These are phyloP conservation scores for Python bivittatus DNA, from an alignment of 2,113 vertebrate genomes.

Conservation along the genomic window DNA sequence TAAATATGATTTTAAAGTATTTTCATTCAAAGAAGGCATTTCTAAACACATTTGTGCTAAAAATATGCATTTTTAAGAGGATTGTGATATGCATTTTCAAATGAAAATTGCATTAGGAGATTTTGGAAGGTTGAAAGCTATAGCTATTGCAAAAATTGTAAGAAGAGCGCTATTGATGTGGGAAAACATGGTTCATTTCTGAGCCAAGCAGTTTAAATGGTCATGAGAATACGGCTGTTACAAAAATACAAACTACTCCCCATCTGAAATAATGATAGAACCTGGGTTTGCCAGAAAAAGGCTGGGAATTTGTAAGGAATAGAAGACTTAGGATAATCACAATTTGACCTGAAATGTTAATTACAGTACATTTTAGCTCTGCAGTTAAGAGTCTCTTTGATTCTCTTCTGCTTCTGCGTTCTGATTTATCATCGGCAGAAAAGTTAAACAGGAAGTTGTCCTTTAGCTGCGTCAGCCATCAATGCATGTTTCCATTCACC, in stretches of 20 bases:
- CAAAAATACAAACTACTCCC: not conserved
- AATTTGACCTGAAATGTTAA: not conserved
- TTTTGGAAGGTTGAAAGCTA: not conserved
- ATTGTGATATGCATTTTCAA: not conserved
- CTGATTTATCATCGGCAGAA: not conserved
- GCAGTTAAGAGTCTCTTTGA: not conserved
- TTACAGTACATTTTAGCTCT: not conserved
- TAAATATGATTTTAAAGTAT: not conserved
- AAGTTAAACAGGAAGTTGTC: not conserved
- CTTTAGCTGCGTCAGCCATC: not conserved
- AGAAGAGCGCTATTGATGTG: not conserved
- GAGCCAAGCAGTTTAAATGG: not conserved
- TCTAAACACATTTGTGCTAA: not conserved
- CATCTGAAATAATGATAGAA: not conserved
- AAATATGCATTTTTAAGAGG: not conserved
- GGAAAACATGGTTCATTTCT: not conserved
- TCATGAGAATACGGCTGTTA: not conserved
- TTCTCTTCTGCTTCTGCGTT: not conserved
- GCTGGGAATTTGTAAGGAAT: not conserved
- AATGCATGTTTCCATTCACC: conserved; percentile 6
- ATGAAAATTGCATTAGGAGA: not conserved
- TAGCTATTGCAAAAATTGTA: not conserved
- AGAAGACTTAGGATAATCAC: not conserved
- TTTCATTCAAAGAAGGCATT: not conserved
- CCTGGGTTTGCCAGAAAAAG: not conserved